These are phyloP conservation scores for Halichondria panicea DNA, from an alignment of 37 sponge, comb jelly and placozoan species.

Conservation along the genomic window DNA sequence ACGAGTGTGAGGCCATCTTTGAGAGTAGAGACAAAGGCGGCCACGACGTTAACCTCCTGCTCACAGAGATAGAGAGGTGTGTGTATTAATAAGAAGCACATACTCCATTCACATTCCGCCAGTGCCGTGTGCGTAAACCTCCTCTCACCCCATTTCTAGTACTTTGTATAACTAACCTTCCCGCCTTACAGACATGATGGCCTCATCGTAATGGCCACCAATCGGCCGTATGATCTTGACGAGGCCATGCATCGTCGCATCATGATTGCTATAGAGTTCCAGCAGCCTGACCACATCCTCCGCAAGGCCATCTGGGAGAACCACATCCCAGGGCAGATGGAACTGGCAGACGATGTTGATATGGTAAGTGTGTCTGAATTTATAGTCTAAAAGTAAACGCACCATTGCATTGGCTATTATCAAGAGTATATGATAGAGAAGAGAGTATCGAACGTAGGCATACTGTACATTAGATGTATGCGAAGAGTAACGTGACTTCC, in stretches of 20 bases:
- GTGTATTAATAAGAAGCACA: too few relatives aligned
- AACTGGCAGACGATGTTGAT: conserved; percentile 72
- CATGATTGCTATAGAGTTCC: conserved; percentile 87
- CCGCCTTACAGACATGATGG: conserved; percentile 76
- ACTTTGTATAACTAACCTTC: too few relatives aligned
- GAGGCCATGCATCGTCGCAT: conserved; percentile 87
- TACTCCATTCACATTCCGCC: neutral
- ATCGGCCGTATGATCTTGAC: conserved; percentile 86
- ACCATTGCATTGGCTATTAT: too few relatives aligned
- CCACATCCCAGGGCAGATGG: conserved; percentile 74
- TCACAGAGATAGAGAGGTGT: conserved; percentile 84
- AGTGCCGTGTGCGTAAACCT: neutral
- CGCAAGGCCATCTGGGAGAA: conserved; percentile 82
- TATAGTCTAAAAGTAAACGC: too few relatives aligned
- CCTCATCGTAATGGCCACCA: conserved; percentile 87
- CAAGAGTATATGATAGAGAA: too few relatives aligned
- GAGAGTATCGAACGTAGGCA: too few relatives aligned
- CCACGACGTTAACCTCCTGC: conserved; percentile 76
- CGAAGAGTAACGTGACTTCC: too few relatives aligned
- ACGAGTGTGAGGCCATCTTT: conserved; percentile 92
- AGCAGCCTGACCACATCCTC: conserved; percentile 84
- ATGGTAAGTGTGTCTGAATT: conserved; percentile 21
- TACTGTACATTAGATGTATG: too few relatives aligned
- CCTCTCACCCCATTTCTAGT: neutral
- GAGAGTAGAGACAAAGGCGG: conserved; percentile 81